Conservation (phyloP, 2,113 vertebrate genomes). For the Crocuta crocuta region DNA sequence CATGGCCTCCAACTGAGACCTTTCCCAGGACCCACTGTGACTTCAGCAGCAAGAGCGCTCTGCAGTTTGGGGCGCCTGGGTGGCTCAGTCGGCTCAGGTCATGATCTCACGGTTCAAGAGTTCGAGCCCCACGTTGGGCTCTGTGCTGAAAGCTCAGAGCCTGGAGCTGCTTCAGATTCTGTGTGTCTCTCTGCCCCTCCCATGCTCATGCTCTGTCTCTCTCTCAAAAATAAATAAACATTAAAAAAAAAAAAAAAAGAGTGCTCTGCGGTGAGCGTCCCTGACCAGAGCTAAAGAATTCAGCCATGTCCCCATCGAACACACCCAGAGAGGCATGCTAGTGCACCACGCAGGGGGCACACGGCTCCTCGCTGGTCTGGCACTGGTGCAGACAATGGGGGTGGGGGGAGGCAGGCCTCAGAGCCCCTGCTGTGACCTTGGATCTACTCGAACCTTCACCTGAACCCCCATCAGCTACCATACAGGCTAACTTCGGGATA, state of each 20-base stretch:
- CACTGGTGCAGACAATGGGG: rapidly evolving
- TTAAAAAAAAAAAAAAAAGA: no score
- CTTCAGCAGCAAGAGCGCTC: not conserved
- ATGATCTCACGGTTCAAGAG: no score
- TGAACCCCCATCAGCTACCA: not conserved
- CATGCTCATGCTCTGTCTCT: no score
- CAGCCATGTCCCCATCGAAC: rapidly evolving
- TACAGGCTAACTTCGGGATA: not conserved
- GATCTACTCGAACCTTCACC: not conserved
- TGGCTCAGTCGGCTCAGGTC: no score
- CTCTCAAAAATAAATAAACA: no score
- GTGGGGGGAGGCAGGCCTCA: rapidly evolving
- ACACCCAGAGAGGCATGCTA: rapidly evolving
- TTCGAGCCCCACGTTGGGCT: no score
- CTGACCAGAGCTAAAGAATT: not conserved
- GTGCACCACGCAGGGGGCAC: rapidly evolving
- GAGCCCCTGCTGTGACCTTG: not conserved
- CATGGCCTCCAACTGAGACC: rapidly evolving
- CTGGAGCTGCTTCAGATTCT: no score
- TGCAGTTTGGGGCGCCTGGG: no score
- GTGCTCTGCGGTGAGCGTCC: rapidly evolving
- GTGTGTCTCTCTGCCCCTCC: no score
- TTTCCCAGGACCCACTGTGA: not conserved
- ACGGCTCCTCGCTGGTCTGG: rapidly evolving
- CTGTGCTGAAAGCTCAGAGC: no score